A percentile compares a stretch with the other conserved stretches of the same genome.
Evolutionary conservation across 2,888 invertebrate genomes (phyloP).

Genomic region (Laspeyria flexula): DNA sequence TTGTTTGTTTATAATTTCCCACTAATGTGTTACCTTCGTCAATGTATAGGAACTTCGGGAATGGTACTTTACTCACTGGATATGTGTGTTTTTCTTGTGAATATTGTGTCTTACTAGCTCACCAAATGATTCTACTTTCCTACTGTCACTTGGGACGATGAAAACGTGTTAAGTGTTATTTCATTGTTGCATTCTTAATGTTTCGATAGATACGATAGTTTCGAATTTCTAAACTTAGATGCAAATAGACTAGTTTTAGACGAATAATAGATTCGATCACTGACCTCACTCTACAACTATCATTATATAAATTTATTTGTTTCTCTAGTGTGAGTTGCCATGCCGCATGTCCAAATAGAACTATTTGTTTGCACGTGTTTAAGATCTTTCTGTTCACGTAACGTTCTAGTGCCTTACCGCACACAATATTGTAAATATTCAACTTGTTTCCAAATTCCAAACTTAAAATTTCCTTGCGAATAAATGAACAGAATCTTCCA

Average conservation of each 20-base stretch:
- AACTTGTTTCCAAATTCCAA: conserved; percentile 26
- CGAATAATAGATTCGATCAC: conserved; percentile 65
- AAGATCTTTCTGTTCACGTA: conserved; percentile 56
- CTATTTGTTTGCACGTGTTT: conserved; percentile 76
- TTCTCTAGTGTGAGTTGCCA: conserved; percentile 71
- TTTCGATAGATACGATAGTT: conserved; percentile 64
- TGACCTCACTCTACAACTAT: conserved; percentile 73
- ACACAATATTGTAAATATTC: conserved; percentile 40
- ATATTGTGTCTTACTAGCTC: conserved; percentile 78
- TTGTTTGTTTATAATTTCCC: conserved; percentile 77
- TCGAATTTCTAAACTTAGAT: conserved; percentile 42
- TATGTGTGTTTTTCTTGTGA: conserved; percentile 80
- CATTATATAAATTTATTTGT: conserved; percentile 60
- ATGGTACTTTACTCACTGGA: conserved; percentile 77
- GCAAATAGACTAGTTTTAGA: conserved; percentile 67
- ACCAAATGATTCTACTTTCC: conserved; percentile 71
- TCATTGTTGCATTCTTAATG: conserved; percentile 69
- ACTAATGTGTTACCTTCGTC: conserved; percentile 78
- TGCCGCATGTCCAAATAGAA: conserved; percentile 78
- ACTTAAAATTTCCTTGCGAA: conserved; percentile 22
- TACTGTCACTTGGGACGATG: conserved; percentile 70
- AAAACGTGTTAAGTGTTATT: conserved; percentile 64
- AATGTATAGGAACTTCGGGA: conserved; percentile 81
- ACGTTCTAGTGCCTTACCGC: conserved; percentile 52
- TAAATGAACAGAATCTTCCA: conserved; percentile 44